A percentile compares a stretch with the other conserved stretches of the same genome.
Evolutionary conservation across 1,140 invertebrate genomes (phyloP).

Genomic region (Ridgeia piscesae): DNA sequence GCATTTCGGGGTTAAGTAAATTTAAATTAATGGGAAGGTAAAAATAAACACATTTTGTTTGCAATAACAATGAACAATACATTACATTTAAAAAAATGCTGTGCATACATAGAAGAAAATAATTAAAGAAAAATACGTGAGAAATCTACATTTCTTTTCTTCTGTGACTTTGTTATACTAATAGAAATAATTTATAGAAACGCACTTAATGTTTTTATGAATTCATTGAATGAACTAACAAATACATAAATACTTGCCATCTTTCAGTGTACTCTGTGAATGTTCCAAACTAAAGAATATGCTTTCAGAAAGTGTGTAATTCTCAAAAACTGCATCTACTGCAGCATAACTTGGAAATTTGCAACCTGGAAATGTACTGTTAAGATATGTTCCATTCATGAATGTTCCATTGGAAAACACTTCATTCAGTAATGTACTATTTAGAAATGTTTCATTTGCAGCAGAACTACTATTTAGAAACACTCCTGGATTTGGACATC

Average conservation of each 20-base stretch:
- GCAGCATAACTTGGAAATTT: neutral
- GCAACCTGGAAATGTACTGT: neutral
- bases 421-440: neutral
- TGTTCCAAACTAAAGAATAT: neutral
- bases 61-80: neutral
- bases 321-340: neutral
- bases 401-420: neutral
- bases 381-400: neutral
- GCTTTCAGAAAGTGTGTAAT: neutral
- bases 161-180: no score
- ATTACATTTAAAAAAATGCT: neutral
- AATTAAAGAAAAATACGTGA: neutral
- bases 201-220: no score
- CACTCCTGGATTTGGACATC: neutral
- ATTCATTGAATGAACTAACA: neutral
- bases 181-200: no score
- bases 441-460: neutral
- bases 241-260: neutral
- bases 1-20: neutral
- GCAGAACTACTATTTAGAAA: neutral
- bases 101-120: neutral
- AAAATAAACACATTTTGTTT: neutral
- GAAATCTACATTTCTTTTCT: neutral
- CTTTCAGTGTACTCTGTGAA: neutral
- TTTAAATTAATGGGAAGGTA: neutral